phyloP scores from a whole-genome alignment of 2,888 invertebrate species.

The Oligia fasciuncula region DNA sequence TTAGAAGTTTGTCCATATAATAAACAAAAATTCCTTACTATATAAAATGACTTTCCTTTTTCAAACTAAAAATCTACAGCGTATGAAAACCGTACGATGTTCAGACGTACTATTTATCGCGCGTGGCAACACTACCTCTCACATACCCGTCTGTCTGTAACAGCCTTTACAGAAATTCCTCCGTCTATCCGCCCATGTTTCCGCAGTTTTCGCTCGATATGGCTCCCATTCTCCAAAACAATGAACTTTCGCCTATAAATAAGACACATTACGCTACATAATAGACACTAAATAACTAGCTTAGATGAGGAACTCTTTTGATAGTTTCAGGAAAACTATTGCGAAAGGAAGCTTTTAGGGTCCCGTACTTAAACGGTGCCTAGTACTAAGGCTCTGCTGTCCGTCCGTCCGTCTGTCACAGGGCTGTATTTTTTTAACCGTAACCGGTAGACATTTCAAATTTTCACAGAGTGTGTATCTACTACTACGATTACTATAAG shows the following conservation, averaged over 20 bases:
- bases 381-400: no score
- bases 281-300: slow-evolving; percentile 43
- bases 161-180: slow-evolving; percentile 27
- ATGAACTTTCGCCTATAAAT: slow-evolving; percentile 49
- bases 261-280: slow-evolving; percentile 48
- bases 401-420: no score
- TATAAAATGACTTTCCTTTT: neutral
- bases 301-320: neutral
- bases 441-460: no score
- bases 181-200: slow-evolving; percentile 33
- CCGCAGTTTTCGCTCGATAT: slow-evolving; percentile 58
- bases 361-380: no score
- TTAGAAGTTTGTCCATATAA: no score
- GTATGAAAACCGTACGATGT: neutral
- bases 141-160: slow-evolving; percentile 23
- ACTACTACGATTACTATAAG: no score
- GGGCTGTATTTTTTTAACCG: no score
- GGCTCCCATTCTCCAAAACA: slow-evolving; percentile 41
- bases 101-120: neutral
- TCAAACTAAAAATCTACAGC: neutral
- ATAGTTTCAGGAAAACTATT: slow-evolving; percentile 4
- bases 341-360: neutral
- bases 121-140: neutral
- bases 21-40: neutral
- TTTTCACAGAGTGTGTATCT: no score